phyloP scores from a whole-genome alignment of 2,888 invertebrate species.

The Agrochola macilenta region DNA sequence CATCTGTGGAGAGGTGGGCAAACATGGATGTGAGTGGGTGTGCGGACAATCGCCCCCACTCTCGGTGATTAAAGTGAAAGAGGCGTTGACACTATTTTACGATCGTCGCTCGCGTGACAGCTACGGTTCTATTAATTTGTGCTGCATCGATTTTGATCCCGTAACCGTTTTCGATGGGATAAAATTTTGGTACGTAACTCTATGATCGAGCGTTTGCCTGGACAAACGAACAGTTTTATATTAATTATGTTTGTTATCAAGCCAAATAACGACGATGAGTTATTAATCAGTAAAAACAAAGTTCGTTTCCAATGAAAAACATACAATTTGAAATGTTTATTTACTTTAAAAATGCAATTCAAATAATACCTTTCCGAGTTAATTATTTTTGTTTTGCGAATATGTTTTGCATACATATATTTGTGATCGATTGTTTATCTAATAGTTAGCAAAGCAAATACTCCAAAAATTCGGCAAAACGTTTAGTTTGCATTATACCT shows the following conservation, averaged over 20 bases:
- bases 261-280: neutral
- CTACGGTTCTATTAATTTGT: slow-evolving; percentile 81
- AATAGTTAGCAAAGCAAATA: slow-evolving; percentile 12
- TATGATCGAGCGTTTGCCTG: neutral
- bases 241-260: neutral
- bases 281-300: neutral
- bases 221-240: neutral
- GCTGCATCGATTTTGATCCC: slow-evolving; percentile 73
- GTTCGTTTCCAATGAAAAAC: slow-evolving; percentile 2
- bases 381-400: slow-evolving; percentile 25
- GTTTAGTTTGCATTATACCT: slow-evolving; percentile 57
- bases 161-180: slow-evolving; percentile 42
- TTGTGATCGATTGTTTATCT: slow-evolving; percentile 14
- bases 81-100: slow-evolving; percentile 89
- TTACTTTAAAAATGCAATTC: slow-evolving; percentile 12
- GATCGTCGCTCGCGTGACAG: slow-evolving; percentile 79
- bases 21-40: slow-evolving; percentile 84
- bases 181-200: slow-evolving; percentile 19
- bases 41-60: slow-evolving; percentile 87
- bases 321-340: neutral
- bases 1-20: slow-evolving; percentile 85
- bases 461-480: slow-evolving; percentile 35
- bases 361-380: slow-evolving; percentile 8
- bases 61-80: slow-evolving; percentile 89
- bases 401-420: slow-evolving; percentile 21